A percentile compares a stretch with the other conserved stretches of the same genome.
Conservation (phyloP, 2,888 invertebrate species). For the Leucozona laternaria region DNA sequence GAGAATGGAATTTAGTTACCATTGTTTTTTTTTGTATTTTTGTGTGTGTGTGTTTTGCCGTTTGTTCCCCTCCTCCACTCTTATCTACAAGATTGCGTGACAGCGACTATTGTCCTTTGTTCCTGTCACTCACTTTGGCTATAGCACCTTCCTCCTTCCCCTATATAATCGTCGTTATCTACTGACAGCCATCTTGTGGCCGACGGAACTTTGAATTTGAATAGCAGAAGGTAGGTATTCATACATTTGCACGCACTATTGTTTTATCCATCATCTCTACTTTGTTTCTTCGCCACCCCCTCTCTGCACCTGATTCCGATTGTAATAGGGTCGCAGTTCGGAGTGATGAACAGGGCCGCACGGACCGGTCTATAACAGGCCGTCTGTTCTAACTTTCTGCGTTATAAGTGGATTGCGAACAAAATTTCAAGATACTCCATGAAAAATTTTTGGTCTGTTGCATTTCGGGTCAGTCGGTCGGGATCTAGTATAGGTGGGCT, state of each 20-base stretch:
- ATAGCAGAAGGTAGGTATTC: conserved; percentile 45
- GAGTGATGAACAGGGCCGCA: background rate
- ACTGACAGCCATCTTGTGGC: conserved; percentile 51
- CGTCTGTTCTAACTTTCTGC: too few species aligned
- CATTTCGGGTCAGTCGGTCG: too few species aligned
- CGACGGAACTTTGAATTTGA: conserved; percentile 42
- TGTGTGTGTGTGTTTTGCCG: background rate
- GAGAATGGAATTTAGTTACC: conserved; percentile 46
- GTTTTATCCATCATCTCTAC: conserved; percentile 35
- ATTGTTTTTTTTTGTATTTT: conserved; percentile 15
- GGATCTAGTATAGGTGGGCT: too few species aligned
- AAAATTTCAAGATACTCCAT: too few species aligned
- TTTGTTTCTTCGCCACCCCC: background rate
- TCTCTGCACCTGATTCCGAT: background rate
- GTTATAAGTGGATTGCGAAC: too few species aligned
- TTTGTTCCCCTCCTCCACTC: conserved; percentile 14
- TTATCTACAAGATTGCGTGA: conserved; percentile 63
- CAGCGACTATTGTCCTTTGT: conserved; percentile 41
- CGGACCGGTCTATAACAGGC: background rate
- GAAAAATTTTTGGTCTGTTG: too few species aligned
- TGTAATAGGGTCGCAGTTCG: background rate
- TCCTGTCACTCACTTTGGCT: conserved; percentile 59
- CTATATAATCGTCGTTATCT: conserved; percentile 10
- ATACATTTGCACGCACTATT: conserved; percentile 74
- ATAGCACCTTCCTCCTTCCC: too few species aligned